Conservation (phyloP, 2,888 invertebrate species). For the Leucophenga montana region DNA sequence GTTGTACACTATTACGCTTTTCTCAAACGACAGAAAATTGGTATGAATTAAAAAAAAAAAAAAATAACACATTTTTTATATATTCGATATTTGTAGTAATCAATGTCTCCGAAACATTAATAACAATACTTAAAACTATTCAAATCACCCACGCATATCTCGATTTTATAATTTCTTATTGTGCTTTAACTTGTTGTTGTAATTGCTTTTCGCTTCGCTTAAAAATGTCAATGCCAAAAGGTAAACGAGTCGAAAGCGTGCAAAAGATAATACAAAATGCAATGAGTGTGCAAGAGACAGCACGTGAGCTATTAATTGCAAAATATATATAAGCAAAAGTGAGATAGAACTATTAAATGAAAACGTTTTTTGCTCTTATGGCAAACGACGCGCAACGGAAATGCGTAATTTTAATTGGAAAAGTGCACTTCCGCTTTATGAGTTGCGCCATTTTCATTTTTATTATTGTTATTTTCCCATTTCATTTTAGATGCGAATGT, state of each 20-base stretch:
- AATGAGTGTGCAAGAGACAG: background rate
- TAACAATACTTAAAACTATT: no score
- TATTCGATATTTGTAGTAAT: no score
- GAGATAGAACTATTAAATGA: background rate
- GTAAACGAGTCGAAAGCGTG: slow-evolving; percentile 17
- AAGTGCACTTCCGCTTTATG: slow-evolving; percentile 16
- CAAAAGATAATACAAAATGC: slow-evolving; percentile 1
- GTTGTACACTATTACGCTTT: no score
- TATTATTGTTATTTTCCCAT: no score
- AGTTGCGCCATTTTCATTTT: background rate
- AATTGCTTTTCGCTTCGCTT: background rate
- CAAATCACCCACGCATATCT: background rate
- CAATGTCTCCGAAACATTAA: no score
- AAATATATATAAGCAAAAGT: background rate
- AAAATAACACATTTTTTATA: no score
- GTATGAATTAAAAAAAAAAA: no score
- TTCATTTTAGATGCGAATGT: background rate
- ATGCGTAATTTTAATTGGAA: slow-evolving; percentile 1
- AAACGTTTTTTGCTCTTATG: no score
- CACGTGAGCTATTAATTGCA: background rate
- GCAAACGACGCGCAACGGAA: no score
- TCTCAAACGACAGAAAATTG: no score
- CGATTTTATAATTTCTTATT: no score
- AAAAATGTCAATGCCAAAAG: slow-evolving; percentile 8
- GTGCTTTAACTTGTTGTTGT: background rate